These are phyloP conservation scores for Lasiurus cinereus DNA, from an alignment of 2,113 vertebrate genomes.

Conservation along the genomic window DNA sequence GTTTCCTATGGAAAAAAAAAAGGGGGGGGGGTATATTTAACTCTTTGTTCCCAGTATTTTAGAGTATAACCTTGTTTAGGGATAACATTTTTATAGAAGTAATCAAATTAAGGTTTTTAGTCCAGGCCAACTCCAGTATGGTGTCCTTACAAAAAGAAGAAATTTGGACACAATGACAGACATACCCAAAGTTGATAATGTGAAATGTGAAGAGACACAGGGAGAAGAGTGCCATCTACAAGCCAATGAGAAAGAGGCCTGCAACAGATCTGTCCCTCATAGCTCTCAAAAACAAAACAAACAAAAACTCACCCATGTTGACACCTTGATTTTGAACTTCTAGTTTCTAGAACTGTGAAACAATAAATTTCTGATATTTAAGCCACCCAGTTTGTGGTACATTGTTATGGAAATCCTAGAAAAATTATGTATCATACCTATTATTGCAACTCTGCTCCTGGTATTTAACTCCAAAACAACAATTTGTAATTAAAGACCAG, in stretches of 20 bases:
- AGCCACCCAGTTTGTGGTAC: neutral
- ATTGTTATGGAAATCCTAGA: neutral
- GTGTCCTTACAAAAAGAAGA: neutral
- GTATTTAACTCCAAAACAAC: neutral
- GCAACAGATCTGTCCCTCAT: neutral
- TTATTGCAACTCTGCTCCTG: neutral
- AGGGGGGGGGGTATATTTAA: neutral
- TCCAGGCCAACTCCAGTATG: too few relatives aligned
- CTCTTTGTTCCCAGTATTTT: neutral
- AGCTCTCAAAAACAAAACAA: neutral
- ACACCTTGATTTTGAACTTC: neutral
- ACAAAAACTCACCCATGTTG: neutral
- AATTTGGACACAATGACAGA: neutral
- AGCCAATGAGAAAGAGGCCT: neutral
- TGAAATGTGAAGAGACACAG: neutral
- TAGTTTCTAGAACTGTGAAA: neutral
- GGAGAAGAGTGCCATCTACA: neutral
- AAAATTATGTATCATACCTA: neutral
- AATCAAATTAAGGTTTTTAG: neutral
- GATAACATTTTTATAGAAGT: neutral
- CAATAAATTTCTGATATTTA: neutral
- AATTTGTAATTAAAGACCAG: neutral
- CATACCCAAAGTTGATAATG: neutral
- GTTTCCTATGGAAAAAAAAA: neutral
- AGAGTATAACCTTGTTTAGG: neutral